Percentiles rank a stretch among this genome's conserved stretches.
Evolutionary conservation across 2,888 invertebrate genomes (phyloP).

Genomic region (Gari tellinella): DNA sequence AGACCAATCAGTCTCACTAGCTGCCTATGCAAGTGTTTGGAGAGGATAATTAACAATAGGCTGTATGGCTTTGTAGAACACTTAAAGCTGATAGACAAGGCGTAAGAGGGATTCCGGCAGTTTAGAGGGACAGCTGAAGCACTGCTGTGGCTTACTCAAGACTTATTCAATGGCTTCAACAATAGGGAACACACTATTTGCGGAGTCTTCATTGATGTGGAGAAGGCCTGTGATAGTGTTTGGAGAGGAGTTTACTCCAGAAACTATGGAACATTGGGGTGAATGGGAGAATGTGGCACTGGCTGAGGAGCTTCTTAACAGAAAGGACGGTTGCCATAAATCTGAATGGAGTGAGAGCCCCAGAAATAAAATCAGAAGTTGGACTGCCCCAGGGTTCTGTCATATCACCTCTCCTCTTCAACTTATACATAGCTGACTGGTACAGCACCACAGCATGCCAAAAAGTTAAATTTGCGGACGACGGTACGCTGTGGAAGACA

Average conservation of each 20-base stretch:
- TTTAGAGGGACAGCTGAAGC: too few species aligned
- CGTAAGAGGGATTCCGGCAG: too few species aligned
- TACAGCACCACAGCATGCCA: neutral
- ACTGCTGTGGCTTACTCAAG: neutral
- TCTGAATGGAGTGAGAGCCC: slow-evolving; percentile 1
- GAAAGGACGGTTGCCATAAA: slow-evolving; percentile 1
- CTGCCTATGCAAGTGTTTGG: slow-evolving; percentile 17
- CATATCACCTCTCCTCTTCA: neutral
- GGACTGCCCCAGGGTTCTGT: slow-evolving; percentile 13
- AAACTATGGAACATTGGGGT: neutral
- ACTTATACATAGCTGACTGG: neutral
- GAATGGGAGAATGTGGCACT: neutral
- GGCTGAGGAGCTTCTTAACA: neutral
- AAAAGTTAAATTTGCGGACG: slow-evolving; percentile 18
- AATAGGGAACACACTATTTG: slow-evolving; percentile 2
- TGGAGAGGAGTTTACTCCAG: slow-evolving; percentile 4
- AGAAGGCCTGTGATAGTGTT: slow-evolving; percentile 20
- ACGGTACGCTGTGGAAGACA: slow-evolving; percentile 13
- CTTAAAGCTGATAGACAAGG: slow-evolving; percentile 12
- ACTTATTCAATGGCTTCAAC: slow-evolving; percentile 1
- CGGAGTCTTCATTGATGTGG: too few species aligned
- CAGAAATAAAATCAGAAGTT: neutral
- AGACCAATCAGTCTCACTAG: slow-evolving; percentile 23
- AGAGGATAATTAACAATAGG: slow-evolving; percentile 9
- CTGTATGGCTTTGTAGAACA: slow-evolving; percentile 20